Base-by-base conservation (phyloP, 2,113 vertebrate genomes). In the Micronisus gabar region DNA sequence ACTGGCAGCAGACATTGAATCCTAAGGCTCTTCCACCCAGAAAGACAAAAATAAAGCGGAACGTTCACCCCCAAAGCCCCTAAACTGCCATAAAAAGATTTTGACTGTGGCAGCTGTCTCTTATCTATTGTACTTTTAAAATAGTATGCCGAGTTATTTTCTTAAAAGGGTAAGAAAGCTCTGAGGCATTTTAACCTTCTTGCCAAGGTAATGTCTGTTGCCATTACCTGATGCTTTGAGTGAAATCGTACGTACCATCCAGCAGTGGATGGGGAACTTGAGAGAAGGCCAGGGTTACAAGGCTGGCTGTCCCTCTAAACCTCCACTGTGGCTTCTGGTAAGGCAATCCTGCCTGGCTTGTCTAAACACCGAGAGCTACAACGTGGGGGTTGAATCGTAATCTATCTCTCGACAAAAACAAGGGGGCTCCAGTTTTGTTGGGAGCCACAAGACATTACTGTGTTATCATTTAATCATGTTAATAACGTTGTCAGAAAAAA, bases 1-100 rank as follows among this genome's bases (percentile, higher is more conserved):
- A 83, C n/a, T 79, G 62, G 67, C 50, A 81, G 62, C 53, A 95
- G 81, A 47, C 52, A 48, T 71, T 84, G 78, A 96, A 92, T 88
- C 72, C 82, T 90, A 70, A 86, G 90, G 80, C 66, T 93, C 29
- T 96, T 95, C 34, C 11, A 62, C 58, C 15, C 34, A 72, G 83
- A 96, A 91, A 59, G 74, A 92, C 43, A 95, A 94, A 97, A 96
- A 80, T 72, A 73, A 84, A 83, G 56, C 19, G 3, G 48, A 88
- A 93, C 40, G 30, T 53, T 68, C 81, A 78, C 48, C 67, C 36
- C 21, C 65, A 78, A 83, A 88, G 63, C 73, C 41, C 38, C 26
- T 89, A 55, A 76, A 47, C 23, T 47, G 15, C 55, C 81, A 71
- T 94, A n/a, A 92, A 97, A 92, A 86, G 38, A 71, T 71, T 91